Conservation (phyloP, 2,888 invertebrate genomes). For the Stictocephala bisonia region DNA sequence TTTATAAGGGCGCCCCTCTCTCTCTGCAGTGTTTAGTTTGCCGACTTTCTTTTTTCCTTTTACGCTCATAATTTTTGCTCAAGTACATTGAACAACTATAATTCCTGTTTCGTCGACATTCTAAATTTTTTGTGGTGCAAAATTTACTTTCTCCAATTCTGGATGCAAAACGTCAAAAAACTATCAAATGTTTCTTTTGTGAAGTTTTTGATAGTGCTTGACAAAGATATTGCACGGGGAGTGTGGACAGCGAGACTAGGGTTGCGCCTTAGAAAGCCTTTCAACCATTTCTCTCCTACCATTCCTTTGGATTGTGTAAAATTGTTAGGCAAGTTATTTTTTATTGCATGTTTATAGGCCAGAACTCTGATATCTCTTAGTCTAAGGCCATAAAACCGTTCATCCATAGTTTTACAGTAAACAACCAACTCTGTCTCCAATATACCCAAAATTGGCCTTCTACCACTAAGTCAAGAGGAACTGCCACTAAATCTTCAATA, state of each 20-base stretch:
- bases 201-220: slow-evolving; percentile 48
- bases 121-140: slow-evolving; percentile 57
- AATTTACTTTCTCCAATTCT: slow-evolving; percentile 54
- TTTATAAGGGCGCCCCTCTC: slow-evolving; percentile 60
- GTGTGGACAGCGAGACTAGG: slow-evolving; percentile 44
- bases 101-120: slow-evolving; percentile 63
- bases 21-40: slow-evolving; percentile 60
- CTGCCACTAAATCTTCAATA: neutral
- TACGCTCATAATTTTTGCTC: slow-evolving; percentile 57
- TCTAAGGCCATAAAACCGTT: slow-evolving; percentile 7
- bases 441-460: no score
- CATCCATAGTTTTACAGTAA: slow-evolving; percentile 32
- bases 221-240: slow-evolving; percentile 47
- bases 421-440: slow-evolving; percentile 7
- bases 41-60: slow-evolving; percentile 62
- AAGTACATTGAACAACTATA: slow-evolving; percentile 59
- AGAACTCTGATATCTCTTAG: slow-evolving; percentile 12
- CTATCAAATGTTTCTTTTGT: slow-evolving; percentile 39
- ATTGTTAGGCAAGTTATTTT: slow-evolving; percentile 33
- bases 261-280: slow-evolving; percentile 46
- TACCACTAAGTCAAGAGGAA: no score
- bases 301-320: slow-evolving; percentile 28
- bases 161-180: slow-evolving; percentile 48
- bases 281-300: slow-evolving; percentile 45
- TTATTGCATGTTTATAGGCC: slow-evolving; percentile 42